phyloP scores from a whole-genome alignment of 2,797 vertebrate genomes.

The Fratercula arctica region DNA sequence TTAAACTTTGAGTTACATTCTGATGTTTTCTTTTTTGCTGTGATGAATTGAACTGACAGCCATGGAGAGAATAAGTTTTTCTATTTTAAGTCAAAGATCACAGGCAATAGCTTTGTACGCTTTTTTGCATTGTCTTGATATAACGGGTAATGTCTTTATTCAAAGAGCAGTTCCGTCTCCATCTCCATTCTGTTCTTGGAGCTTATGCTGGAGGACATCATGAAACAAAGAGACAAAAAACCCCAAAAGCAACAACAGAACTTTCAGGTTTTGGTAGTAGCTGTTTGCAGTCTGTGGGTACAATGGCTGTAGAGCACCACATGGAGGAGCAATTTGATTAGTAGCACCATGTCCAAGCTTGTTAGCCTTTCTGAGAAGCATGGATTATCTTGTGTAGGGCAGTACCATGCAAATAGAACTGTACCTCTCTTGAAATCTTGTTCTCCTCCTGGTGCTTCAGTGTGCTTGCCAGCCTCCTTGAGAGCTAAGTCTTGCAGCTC shows the following conservation, averaged over 20 bases:
- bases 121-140: not conserved
- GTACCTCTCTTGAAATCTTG: fast-evolving
- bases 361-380: not conserved
- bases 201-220: not conserved
- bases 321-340: not conserved
- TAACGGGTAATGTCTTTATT: not conserved
- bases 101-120: not conserved
- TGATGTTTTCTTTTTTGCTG: not conserved
- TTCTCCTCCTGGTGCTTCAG: not conserved
- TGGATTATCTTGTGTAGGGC: not conserved
- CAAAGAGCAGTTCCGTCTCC: not conserved
- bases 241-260: not conserved
- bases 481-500: not conserved
- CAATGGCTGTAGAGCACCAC: not conserved
- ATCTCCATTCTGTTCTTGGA: not conserved
- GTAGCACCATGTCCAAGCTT: fast-evolving
- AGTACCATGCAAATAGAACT: not conserved
- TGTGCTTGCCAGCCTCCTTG: not conserved
- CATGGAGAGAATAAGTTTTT: not conserved
- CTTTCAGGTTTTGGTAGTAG: not conserved
- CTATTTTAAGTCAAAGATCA: not conserved
- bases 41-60: not conserved
- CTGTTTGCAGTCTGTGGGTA: too few species aligned
- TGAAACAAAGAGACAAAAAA: not conserved
- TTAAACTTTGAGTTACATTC: not conserved